Conservation (phyloP, 2,797 vertebrate genomes). For the Hypotaenidia philippensis region DNA sequence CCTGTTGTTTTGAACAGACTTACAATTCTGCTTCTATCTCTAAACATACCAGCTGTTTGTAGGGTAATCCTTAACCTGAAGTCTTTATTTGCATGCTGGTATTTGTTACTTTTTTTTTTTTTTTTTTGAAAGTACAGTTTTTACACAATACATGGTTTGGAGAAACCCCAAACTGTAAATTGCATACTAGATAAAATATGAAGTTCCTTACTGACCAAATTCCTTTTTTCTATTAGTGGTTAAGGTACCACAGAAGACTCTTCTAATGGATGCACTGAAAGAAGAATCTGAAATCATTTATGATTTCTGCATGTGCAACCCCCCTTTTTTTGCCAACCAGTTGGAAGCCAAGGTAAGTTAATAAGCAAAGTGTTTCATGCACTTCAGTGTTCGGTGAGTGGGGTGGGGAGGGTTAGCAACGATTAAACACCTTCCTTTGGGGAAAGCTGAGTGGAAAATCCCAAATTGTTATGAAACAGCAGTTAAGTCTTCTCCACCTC, state of each 20-base stretch:
- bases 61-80: neutral
- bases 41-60: neutral
- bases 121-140: neutral
- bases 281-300: constrained; percentile 95
- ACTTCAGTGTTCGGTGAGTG: neutral
- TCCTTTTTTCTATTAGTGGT: constrained; percentile 85
- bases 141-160: neutral
- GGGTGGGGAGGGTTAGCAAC: neutral
- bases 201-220: neutral
- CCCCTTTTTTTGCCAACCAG: constrained; percentile 98
- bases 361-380: neutral
- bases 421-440: neutral
- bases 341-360: constrained; percentile 91
- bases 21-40: neutral
- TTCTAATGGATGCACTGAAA: constrained; percentile 97
- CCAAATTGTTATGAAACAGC: neutral
- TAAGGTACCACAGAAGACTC: constrained; percentile 98
- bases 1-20: neutral
- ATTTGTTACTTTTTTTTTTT: neutral
- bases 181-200: neutral
- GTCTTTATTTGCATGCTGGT: neutral
- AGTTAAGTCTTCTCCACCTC: neutral
- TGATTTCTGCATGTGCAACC: constrained; percentile 99
- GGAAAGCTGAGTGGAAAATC: neutral
- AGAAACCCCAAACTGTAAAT: neutral